Conservation (phyloP, 1,140 invertebrate genomes). For the Argopecten irradians region DNA sequence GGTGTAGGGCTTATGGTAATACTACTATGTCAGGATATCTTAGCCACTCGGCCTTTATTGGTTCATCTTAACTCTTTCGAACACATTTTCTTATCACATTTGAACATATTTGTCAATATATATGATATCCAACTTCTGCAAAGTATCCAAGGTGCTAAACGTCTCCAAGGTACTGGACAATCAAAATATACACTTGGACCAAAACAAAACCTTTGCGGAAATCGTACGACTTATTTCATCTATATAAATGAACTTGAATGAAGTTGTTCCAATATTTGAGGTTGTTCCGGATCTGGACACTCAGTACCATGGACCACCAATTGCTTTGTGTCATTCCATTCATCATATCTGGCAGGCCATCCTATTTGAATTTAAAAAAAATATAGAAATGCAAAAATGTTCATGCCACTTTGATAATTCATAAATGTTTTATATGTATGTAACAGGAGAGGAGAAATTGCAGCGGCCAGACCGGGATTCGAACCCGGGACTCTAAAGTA, state of each 20-base stretch:
- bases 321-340: background rate
- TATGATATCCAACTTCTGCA: background rate
- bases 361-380: background rate
- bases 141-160: too few species aligned
- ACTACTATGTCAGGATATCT: too few species aligned
- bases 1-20: too few species aligned
- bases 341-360: background rate
- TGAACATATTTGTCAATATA: background rate
- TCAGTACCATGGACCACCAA: background rate
- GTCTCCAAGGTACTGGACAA: background rate
- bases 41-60: too few species aligned
- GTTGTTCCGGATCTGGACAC: background rate
- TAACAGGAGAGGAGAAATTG: too few species aligned
- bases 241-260: background rate
- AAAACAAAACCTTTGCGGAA: background rate
- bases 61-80: too few species aligned
- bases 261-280: background rate
- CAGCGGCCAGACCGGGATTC: too few species aligned
- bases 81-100: background rate
- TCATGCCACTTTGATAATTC: background rate
- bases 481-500: too few species aligned
- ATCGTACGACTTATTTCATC: background rate
- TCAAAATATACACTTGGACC: background rate
- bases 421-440: background rate
- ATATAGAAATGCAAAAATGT: background rate